A percentile compares a stretch with the other conserved stretches of the same genome.
These are phyloP conservation scores for Sebastes melanostomus DNA, from an alignment of 2,797 vertebrate genomes.

Conservation along the genomic window DNA sequence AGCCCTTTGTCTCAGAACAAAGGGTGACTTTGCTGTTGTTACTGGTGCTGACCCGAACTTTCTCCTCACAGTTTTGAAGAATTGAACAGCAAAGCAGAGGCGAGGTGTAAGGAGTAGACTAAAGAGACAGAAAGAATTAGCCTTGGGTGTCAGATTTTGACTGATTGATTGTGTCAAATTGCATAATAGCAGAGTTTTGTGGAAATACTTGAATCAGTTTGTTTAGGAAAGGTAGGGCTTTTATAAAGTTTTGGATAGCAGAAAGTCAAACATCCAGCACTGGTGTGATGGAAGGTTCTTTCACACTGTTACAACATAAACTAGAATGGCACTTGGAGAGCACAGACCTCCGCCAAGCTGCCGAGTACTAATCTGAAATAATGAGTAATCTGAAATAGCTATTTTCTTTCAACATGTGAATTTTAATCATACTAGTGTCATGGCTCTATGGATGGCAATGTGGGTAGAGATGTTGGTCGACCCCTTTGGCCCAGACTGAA, in stretches of 20 bases:
- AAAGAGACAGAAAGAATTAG: neutral
- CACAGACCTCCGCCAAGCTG: too few relatives aligned
- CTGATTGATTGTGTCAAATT: neutral
- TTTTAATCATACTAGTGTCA: too few relatives aligned
- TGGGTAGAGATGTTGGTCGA: neutral
- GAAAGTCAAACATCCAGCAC: neutral
- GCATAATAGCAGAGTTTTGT: neutral
- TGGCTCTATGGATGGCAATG: too few relatives aligned
- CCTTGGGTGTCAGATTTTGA: neutral
- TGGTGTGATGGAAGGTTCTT: neutral
- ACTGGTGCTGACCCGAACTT: constrained; percentile 37
- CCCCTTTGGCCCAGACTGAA: neutral
- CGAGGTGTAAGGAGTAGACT: neutral
- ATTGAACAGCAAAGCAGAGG: neutral
- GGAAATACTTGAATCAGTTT: neutral
- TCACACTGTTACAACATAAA: neutral
- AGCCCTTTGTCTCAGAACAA: constrained; percentile 57
- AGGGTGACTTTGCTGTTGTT: constrained; percentile 45
- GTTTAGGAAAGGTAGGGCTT: neutral
- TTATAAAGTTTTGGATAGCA: neutral
- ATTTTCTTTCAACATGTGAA: too few relatives aligned
- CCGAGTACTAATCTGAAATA: too few relatives aligned
- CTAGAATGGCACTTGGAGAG: too few relatives aligned
- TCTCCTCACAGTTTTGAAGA: constrained; percentile 6
- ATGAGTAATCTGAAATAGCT: too few relatives aligned